phyloP scores from a whole-genome alignment of 2,113 vertebrate genomes.

The Plectropomus leopardus region DNA sequence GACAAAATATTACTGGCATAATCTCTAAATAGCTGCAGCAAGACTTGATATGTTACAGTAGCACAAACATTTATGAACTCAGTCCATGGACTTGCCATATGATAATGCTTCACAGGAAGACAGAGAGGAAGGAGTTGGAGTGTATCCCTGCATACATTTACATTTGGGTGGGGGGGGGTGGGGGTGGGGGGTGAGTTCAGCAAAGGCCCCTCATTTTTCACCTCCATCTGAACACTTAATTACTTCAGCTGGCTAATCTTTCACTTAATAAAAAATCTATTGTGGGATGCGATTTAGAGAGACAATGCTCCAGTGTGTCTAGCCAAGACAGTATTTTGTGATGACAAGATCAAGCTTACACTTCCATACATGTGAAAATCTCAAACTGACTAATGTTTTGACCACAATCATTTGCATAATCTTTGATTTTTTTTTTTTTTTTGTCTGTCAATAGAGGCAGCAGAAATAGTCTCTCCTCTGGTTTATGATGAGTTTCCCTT shows the following conservation, averaged over 20 bases:
- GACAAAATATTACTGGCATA: conserved; percentile 59
- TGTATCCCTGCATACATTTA: conserved; percentile 36
- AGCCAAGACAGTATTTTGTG: conserved; percentile 13
- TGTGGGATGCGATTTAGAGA: conserved; percentile 42
- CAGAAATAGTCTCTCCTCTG: not conserved
- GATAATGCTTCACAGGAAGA: conserved; percentile 21
- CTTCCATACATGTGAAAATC: conserved; percentile 5
- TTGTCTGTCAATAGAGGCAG: not conserved
- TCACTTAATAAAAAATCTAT: conserved; percentile 68
- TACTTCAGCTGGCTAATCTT: conserved; percentile 60
- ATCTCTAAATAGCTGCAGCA: conserved; percentile 43
- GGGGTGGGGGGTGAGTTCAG: conserved; percentile 13
- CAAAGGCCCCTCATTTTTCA: conserved; percentile 18
- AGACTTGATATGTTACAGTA: conserved; percentile 29
- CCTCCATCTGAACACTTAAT: conserved; percentile 55
- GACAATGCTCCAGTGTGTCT: conserved; percentile 23
- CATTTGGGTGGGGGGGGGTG: conserved; percentile 35
- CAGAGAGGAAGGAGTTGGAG: not conserved
- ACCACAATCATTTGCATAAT: conserved; percentile 4
- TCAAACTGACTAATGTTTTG: conserved; percentile 6
- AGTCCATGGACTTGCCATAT: conserved; percentile 8
- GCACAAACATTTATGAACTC: conserved; percentile 39
- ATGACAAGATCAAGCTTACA: not conserved
- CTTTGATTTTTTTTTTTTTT: not conserved
- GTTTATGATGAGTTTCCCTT: not conserved